These are phyloP conservation scores for Sturmia bella DNA, from an alignment of 2,888 invertebrate genomes.

Conservation along the genomic window DNA sequence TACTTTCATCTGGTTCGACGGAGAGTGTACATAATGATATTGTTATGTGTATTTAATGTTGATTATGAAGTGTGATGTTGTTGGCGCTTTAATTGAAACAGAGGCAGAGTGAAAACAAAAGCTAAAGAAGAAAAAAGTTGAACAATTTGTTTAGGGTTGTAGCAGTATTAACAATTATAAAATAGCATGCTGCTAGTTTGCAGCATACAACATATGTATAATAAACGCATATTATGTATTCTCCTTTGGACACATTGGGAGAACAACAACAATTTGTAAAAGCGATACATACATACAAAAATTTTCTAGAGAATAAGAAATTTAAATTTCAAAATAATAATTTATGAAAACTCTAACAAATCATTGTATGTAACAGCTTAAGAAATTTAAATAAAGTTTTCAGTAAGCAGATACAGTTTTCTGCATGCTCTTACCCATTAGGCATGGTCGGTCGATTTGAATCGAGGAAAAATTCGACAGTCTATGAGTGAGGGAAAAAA, in stretches of 20 bases:
- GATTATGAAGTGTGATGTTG: conserved; percentile 26
- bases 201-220: conserved; percentile 30
- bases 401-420: too few relatives aligned
- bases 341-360: conserved; percentile 25
- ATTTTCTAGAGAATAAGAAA: conserved; percentile 15
- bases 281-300: conserved; percentile 41
- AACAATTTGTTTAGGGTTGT: conserved; percentile 49
- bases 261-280: conserved; percentile 15
- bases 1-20: neutral
- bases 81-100: conserved; percentile 27
- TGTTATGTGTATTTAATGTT: conserved; percentile 33
- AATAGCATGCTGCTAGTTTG: conserved; percentile 38
- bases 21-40: conserved; percentile 41
- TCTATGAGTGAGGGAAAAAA: too few relatives aligned
- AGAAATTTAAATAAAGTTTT: conserved; percentile 36
- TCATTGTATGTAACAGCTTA: conserved; percentile 36
- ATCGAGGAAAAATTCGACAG: too few relatives aligned
- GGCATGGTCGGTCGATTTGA: too few relatives aligned
- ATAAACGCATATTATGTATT: conserved; percentile 30
- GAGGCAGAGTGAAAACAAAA: conserved; percentile 12
- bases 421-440: neutral
- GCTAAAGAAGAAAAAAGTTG: neutral
- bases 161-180: conserved; percentile 28
- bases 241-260: neutral
- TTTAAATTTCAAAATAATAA: neutral